phyloP scores from a whole-genome alignment of 1,140 invertebrate species.

The Drosophila trapezifrons region DNA sequence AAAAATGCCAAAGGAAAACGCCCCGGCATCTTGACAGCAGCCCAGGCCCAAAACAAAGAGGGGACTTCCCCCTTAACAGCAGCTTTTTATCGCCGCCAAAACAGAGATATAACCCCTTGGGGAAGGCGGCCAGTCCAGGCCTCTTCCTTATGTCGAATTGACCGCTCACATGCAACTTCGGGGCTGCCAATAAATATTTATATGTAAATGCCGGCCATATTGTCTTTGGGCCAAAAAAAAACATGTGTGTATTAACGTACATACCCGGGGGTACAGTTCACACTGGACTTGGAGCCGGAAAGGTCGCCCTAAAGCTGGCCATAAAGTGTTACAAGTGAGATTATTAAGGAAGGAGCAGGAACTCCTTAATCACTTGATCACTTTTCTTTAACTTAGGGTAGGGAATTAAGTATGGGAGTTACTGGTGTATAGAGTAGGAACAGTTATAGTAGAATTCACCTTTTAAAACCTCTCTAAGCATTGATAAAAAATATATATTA shows the following conservation, averaged over 20 bases:
- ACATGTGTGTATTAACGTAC: background rate
- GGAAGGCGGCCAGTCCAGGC: constrained; percentile 34
- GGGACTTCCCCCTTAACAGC: constrained; percentile 33
- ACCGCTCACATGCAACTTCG: constrained; percentile 69
- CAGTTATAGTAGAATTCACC: no score
- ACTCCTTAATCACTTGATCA: background rate
- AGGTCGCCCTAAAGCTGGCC: constrained; percentile 19
- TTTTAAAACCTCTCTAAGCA: no score
- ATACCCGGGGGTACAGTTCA: constrained; percentile 64
- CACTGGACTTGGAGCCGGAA: constrained; percentile 28
- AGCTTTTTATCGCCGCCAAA: constrained; percentile 59
- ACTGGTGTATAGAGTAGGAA: no score
- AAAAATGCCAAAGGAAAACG: constrained; percentile 53
- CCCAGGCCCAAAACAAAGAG: constrained; percentile 66
- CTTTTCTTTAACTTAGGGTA: background rate
- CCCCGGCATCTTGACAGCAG: constrained; percentile 29
- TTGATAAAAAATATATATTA: no score
- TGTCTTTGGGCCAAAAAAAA: constrained; percentile 18
- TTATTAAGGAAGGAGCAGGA: background rate
- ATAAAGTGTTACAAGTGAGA: constrained; percentile 27
- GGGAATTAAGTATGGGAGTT: no score
- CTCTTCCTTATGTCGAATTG: constrained; percentile 57
- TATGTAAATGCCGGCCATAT: constrained; percentile 51
- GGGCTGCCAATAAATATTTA: constrained; percentile 59
- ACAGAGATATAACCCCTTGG: constrained; percentile 44